phyloP scores from a whole-genome alignment of 2,797 vertebrate species.

The Poeciliopsis paucimaculata region DNA sequence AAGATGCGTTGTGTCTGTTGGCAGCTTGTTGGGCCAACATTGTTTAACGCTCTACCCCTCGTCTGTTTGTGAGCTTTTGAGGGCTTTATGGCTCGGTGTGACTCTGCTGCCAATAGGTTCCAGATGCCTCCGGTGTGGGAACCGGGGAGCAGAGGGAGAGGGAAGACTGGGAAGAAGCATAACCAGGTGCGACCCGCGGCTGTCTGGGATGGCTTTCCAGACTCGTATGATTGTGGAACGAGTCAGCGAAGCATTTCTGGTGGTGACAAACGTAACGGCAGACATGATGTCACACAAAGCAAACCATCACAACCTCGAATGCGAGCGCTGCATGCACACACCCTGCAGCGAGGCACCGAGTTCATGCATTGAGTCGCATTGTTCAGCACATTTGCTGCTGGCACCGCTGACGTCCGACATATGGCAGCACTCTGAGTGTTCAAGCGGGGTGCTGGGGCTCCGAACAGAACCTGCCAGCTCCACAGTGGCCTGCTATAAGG shows the following conservation, averaged over 20 bases:
- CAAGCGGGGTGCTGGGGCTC: constrained; percentile 62
- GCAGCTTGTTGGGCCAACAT: constrained; percentile 77
- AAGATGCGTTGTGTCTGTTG: constrained; percentile 80
- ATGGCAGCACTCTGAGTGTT: constrained; percentile 82
- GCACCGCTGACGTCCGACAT: constrained; percentile 74
- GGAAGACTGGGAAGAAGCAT: constrained; percentile 72
- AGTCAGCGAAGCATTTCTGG: constrained; percentile 51
- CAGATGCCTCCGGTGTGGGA: constrained; percentile 84
- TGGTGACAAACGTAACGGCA: constrained; percentile 50
- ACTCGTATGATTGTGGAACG: constrained; percentile 45
- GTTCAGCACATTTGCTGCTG: constrained; percentile 81
- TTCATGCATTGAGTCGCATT: constrained; percentile 76
- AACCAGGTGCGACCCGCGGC: constrained; percentile 82
- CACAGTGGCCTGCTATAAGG: constrained; percentile 75
- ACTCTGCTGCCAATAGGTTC: constrained; percentile 83
- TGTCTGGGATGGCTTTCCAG: constrained; percentile 74
- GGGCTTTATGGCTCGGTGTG: constrained; percentile 83
- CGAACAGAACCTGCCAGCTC: constrained; percentile 74
- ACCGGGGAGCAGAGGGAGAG: constrained; percentile 62
- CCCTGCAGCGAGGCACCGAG: constrained; percentile 78
- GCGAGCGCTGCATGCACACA: constrained; percentile 55
- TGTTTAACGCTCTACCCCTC: constrained; percentile 80
- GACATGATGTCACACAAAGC: constrained; percentile 52
- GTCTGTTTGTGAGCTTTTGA: constrained; percentile 82
- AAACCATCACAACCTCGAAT: constrained; percentile 36